These are phyloP conservation scores for Calidris pygmaea DNA, from an alignment of 2,113 vertebrate species.

Conservation along the genomic window DNA sequence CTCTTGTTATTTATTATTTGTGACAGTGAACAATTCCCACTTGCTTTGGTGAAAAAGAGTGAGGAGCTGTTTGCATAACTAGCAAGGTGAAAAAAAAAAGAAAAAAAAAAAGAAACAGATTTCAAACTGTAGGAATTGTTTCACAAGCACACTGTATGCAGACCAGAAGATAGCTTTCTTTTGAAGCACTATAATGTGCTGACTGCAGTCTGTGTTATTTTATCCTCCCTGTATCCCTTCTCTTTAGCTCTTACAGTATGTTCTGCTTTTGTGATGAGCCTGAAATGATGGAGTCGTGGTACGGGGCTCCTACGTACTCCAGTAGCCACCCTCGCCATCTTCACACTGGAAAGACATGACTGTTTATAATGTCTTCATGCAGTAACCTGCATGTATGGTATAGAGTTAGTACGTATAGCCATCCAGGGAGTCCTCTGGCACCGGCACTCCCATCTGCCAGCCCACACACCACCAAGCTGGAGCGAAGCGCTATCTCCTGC, in stretches of 20 bases:
- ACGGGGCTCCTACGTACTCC: neutral
- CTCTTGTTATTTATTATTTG: constrained; percentile 68
- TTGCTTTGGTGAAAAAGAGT: constrained; percentile 43
- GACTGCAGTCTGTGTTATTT: neutral
- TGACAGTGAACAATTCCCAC: constrained; percentile 71
- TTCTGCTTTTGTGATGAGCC: neutral
- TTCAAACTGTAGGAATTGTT: constrained; percentile 24
- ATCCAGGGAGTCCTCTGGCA: neutral
- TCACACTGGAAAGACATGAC: neutral
- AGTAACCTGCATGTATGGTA: neutral
- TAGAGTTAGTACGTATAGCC: accelerated
- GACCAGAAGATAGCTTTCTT: neutral
- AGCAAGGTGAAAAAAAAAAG: constrained; percentile 21
- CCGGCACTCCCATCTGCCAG: neutral
- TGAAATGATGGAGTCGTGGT: neutral
- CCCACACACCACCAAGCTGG: neutral
- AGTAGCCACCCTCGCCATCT: neutral
- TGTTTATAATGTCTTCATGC: neutral
- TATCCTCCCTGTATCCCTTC: neutral
- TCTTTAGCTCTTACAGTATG: neutral
- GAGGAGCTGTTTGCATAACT: constrained; percentile 67
- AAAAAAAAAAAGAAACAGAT: neutral
- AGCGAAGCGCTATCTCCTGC: neutral
- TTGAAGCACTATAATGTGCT: neutral
- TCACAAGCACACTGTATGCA: neutral